Percentiles rank a stretch among this genome's conserved stretches.
phyloP scores from a whole-genome alignment of 2,888 invertebrate species.

The Seira musarum region DNA sequence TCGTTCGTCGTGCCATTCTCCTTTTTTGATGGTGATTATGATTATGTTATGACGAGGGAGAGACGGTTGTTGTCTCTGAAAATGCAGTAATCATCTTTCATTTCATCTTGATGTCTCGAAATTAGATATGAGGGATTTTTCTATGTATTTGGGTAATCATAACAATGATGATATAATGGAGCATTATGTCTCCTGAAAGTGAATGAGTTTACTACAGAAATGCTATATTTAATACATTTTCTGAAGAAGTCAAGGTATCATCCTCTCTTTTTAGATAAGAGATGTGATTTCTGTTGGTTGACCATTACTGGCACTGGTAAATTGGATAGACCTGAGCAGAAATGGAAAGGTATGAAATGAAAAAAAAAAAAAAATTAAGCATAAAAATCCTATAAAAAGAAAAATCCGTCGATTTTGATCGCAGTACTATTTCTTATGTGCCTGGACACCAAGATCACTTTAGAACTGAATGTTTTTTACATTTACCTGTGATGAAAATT shows the following conservation, averaged over 20 bases:
- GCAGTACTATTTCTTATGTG: no score
- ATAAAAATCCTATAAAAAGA: slow-evolving; percentile 24
- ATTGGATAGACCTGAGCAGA: background rate
- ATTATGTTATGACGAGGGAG: slow-evolving; percentile 16
- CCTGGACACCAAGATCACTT: no score
- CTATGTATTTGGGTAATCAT: slow-evolving; percentile 26
- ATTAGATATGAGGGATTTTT: background rate
- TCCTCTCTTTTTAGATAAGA: background rate
- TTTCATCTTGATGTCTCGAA: slow-evolving; percentile 1
- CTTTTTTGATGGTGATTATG: slow-evolving; percentile 17
- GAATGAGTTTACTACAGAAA: background rate
- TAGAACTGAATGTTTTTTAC: no score
- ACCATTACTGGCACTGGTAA: no score
- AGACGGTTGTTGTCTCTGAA: no score
- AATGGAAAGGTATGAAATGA: background rate
- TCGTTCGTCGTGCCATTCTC: slow-evolving; percentile 16
- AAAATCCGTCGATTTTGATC: background rate
- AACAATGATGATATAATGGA: slow-evolving; percentile 31
- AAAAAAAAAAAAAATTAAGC: no score
- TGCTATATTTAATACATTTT: background rate
- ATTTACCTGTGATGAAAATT: no score
- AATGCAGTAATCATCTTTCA: slow-evolving; percentile 31
- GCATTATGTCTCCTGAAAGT: background rate
- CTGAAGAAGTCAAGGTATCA: slow-evolving; percentile 17
- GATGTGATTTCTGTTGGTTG: background rate